phyloP scores from a whole-genome alignment of 2,888 invertebrate species.

The Bhutanitis thaidina region DNA sequence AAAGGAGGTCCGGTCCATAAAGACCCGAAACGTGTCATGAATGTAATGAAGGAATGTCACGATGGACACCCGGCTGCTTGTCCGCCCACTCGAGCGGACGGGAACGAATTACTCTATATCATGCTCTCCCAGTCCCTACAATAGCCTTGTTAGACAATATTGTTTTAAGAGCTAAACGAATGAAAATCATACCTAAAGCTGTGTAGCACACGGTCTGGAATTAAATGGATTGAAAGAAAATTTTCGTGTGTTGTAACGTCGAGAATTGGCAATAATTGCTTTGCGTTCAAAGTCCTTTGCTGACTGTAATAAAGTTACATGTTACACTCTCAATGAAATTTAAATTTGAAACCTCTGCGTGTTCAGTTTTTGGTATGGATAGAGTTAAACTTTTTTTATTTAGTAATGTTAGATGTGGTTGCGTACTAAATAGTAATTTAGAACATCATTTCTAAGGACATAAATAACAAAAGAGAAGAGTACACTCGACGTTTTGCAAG shows the following conservation, averaged over 20 bases:
- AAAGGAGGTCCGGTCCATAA: constrained; percentile 6
- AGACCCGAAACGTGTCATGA: constrained; percentile 22
- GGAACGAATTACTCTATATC: constrained; percentile 17
- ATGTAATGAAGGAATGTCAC: constrained; percentile 23
- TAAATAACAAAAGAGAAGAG: no score
- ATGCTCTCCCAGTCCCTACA: constrained; percentile 17
- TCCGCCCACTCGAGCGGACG: constrained; percentile 11
- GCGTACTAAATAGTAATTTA: no score
- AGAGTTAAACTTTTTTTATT: no score
- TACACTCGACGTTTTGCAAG: no score
- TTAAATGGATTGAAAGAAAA: not conserved
- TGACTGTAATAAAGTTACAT: constrained; percentile 1
- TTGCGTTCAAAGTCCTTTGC: constrained; percentile 19
- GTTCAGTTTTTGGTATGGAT: no score
- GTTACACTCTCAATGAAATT: no score
- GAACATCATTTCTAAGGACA: no score
- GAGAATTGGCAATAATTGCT: constrained; percentile 18
- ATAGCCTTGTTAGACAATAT: constrained; percentile 13
- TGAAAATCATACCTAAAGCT: not conserved
- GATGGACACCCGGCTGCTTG: constrained; percentile 12
- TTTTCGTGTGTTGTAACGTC: constrained; percentile 15
- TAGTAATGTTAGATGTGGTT: no score
- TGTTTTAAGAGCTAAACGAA: not conserved
- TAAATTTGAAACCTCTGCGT: no score
- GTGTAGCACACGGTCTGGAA: not conserved